Evolutionary conservation across 2,113 vertebrate genomes (phyloP).

Genomic region (Turnix velox): DNA sequence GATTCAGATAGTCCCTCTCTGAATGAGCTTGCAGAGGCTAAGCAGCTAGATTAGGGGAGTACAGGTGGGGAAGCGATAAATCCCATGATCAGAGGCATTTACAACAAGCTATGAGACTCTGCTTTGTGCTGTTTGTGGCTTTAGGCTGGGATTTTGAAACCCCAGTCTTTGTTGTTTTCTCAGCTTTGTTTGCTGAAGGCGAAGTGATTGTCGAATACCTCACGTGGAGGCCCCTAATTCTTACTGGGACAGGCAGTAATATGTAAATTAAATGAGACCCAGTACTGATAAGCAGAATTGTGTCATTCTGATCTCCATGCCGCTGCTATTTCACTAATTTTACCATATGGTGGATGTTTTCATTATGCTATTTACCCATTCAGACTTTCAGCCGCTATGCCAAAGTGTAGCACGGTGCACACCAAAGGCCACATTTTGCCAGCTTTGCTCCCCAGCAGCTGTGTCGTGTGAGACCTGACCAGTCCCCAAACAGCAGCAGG

Average conservation of each 20-base stretch:
- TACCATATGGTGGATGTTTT: not conserved
- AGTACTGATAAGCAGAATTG: not conserved
- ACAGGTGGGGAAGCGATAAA: constrained; percentile 29
- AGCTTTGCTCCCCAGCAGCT: not conserved
- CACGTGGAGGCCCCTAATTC: not conserved
- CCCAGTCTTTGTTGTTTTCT: constrained; percentile 39
- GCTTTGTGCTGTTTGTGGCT: constrained; percentile 44
- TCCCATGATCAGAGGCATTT: constrained; percentile 40
- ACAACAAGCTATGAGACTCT: constrained; percentile 16
- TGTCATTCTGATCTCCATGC: not conserved
- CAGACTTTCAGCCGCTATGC: not conserved
- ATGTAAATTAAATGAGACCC: not conserved
- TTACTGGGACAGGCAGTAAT: not conserved
- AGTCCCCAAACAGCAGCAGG: not conserved
- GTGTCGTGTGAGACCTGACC: not conserved
- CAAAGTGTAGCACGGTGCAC: not conserved
- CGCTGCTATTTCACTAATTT: not conserved
- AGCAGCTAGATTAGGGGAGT: constrained; percentile 43
- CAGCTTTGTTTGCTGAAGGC: constrained; percentile 63
- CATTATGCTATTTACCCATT: not conserved
- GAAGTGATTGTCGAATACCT: not conserved
- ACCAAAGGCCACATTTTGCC: not conserved
- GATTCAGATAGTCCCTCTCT: constrained; percentile 21
- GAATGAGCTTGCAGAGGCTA: constrained; percentile 10
- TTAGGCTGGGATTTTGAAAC: constrained; percentile 48